These are phyloP conservation scores for Ianthella basta DNA, from an alignment of 37 sponge, comb jelly and placozoan genomes.

Conservation along the genomic window DNA sequence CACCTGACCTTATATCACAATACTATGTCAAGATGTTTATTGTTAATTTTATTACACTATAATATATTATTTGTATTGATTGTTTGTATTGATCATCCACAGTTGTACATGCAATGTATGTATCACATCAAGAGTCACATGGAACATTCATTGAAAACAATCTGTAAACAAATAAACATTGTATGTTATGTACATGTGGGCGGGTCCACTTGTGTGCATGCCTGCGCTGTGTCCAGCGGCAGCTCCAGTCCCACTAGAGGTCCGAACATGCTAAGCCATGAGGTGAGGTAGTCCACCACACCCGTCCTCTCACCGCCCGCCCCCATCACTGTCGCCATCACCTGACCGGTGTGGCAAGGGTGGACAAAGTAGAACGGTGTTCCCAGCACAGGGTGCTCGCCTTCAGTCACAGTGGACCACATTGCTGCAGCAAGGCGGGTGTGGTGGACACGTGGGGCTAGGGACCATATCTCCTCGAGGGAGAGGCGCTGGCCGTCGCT, in stretches of 20 bases:
- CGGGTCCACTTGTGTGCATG: no score
- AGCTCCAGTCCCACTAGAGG: constrained; percentile 63
- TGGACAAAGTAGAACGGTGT: constrained; percentile 86
- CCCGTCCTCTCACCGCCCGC: background rate
- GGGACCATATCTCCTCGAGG: constrained; percentile 75
- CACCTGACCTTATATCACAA: no score
- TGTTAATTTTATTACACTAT: no score
- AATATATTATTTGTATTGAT: no score
- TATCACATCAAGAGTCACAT: no score
- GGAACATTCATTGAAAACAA: no score
- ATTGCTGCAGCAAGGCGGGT: background rate
- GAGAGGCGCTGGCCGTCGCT: constrained; percentile 62
- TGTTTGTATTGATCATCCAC: no score
- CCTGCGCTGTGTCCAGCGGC: constrained; percentile 8
- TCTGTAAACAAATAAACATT: no score
- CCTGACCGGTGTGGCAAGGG: constrained; percentile 85
- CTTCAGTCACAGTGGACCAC: constrained; percentile 78
- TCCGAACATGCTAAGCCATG: constrained; percentile 70
- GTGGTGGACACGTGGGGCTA: constrained; percentile 27
- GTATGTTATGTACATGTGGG: no score
- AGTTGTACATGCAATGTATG: no score
- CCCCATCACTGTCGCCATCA: constrained; percentile 60
- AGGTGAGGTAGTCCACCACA: constrained; percentile 44
- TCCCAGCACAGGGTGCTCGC: constrained; percentile 85
- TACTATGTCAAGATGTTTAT: no score